Percentiles rank a stretch among this genome's conserved stretches.
Conservation (phyloP, 2,888 invertebrate genomes). For the Mesopsocus fuscifrons region DNA sequence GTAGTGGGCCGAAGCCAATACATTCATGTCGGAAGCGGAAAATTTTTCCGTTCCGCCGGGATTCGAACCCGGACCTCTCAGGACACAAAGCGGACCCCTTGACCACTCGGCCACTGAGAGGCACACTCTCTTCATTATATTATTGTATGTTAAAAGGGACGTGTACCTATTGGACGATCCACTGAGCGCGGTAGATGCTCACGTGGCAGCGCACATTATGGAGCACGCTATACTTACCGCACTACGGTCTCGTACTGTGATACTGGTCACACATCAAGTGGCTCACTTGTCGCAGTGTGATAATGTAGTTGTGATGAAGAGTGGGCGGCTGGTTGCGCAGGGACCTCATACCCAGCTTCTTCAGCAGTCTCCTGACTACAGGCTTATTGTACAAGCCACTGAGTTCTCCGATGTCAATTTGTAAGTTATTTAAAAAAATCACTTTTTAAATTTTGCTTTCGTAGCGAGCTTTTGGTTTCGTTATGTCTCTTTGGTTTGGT, state of each 20-base stretch:
- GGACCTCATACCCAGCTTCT: constrained; percentile 34
- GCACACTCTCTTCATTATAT: too few relatives aligned
- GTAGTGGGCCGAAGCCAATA: too few relatives aligned
- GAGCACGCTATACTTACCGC: constrained; percentile 30
- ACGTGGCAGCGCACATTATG: constrained; percentile 32
- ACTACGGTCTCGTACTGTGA: constrained; percentile 31
- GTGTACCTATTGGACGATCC: constrained; percentile 38
- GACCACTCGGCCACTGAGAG: too few relatives aligned
- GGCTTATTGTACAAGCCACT: constrained; percentile 19
- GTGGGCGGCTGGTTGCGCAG: constrained; percentile 32
- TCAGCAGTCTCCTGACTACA: constrained; percentile 22
- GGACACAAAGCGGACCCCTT: too few relatives aligned
- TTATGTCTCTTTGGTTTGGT: too few relatives aligned
- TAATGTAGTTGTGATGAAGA: constrained; percentile 33
- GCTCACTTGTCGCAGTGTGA: constrained; percentile 37
- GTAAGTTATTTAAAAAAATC: background rate
- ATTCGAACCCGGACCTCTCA: too few relatives aligned
- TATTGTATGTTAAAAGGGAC: constrained; percentile 23
- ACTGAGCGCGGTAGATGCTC: constrained; percentile 32
- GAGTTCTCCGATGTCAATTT: background rate
- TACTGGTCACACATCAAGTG: constrained; percentile 41
- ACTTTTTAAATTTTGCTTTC: too few relatives aligned
- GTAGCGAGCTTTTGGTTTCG: too few relatives aligned
- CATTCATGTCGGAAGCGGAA: too few relatives aligned
- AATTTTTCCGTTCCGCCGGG: too few relatives aligned